Evolutionary conservation across 2,113 vertebrate species (phyloP), one percentile per base, ranked within the genome.

Genomic region (Neodontobutis hainanensis): DNA sequence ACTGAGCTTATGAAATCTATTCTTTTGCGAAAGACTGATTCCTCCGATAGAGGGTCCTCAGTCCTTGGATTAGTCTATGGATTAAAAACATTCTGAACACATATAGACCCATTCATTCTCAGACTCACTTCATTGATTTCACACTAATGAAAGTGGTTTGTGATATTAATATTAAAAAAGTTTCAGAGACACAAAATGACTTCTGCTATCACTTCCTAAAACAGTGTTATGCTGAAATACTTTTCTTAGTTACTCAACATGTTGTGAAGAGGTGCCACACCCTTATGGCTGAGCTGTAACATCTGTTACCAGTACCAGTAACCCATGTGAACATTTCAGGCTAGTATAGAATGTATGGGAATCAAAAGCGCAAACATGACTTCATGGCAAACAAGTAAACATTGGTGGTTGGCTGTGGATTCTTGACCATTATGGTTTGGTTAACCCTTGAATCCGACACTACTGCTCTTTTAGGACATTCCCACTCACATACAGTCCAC

Each of bases 271-370:
- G 57, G 45, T 77, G 55, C 86, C 81, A 84, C 79, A 59, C 84
- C 86, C 88, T 73, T 40, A 51, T 65, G 60, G 36, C 60, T 79
- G 58, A 73, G 45, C 50, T 52, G 66, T 27, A 83, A 86, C 81
- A 87, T 88, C 83, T 87, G 83, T 68, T 87, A 27, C 15, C 61
- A 75, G 72, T 52, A 65, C 62, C 67, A 59, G 53, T 40, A 16
- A 67, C 45, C 43, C 11, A 42, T 5, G 38, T 49, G 35, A 75
- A 58, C 45, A 69, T 45, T 14, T 40, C 44, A 68, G 52, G 45
- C 36, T 12, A 0, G 36, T 74, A 73, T 71, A 85, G 69, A 77
- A 59, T 53, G 50, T 68, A 53, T 77, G 72, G 74, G 82, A 86
- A 78, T 84, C 56, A 6, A 70, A 77, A 35, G 63, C 68, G 74